Percentiles rank a stretch among this genome's conserved stretches.
phyloP scores from a whole-genome alignment of 2,797 vertebrate species.

The Dryobates pubescens region DNA sequence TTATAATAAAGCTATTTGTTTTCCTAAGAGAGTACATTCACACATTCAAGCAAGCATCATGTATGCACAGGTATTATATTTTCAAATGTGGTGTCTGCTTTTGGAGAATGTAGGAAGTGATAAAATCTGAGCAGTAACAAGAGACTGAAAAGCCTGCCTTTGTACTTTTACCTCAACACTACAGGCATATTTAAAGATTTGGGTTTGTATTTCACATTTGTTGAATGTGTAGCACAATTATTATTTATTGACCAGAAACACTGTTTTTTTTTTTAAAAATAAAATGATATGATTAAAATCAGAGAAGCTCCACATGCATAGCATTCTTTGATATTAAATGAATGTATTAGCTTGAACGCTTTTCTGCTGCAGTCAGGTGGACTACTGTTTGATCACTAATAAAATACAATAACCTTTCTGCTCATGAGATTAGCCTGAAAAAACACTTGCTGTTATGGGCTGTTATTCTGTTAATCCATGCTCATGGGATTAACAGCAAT shows the following conservation, averaged over 20 bases:
- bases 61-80: not conserved
- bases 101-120: not conserved
- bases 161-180: not conserved
- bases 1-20: not conserved
- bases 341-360: not conserved
- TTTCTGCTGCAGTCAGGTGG: not conserved
- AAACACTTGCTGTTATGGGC: slow-evolving; percentile 11
- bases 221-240: not conserved
- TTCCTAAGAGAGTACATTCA: not conserved
- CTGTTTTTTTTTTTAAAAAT: not conserved
- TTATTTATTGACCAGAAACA: not conserved
- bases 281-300: not conserved
- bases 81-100: not conserved
- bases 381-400: slow-evolving; percentile 34
- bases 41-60: not conserved
- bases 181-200: not conserved
- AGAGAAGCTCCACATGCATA: not conserved
- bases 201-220: not conserved
- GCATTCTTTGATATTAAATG: slow-evolving; percentile 14
- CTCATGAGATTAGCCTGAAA: slow-evolving; percentile 38
- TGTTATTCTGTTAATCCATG: slow-evolving; percentile 34
- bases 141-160: not conserved
- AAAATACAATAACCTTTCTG: slow-evolving; percentile 15
- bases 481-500: slow-evolving; percentile 28
- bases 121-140: not conserved